Evolutionary conservation across 2,888 invertebrate species (phyloP).

Genomic region (Leuctra nigra): DNA sequence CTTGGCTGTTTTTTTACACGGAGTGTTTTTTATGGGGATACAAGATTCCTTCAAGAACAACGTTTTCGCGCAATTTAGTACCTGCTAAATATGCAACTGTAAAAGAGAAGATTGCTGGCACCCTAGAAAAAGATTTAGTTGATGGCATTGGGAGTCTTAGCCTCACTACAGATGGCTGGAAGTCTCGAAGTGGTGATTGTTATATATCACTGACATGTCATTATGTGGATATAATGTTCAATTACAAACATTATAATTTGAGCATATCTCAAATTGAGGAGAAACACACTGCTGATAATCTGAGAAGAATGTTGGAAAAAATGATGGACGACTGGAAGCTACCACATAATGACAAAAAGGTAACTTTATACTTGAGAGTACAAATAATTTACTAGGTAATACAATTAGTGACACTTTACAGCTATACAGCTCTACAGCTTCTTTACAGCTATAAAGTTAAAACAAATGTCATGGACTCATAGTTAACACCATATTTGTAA

Average conservation of each 20-base stretch:
- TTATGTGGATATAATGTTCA: neutral
- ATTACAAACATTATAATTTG: neutral
- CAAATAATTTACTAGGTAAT: neutral
- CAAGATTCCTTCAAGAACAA: neutral
- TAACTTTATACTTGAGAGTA: neutral
- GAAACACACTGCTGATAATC: conserved; percentile 7
- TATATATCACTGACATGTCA: conserved; percentile 6
- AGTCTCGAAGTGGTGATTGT: conserved; percentile 6
- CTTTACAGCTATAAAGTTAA: too few species aligned
- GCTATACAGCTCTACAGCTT: too few species aligned
- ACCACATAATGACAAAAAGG: neutral
- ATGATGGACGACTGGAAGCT: conserved; percentile 9
- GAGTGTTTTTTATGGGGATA: too few species aligned
- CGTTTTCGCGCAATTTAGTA: neutral
- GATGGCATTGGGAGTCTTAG: neutral
- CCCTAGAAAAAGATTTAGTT: neutral
- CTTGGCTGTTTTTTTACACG: too few species aligned
- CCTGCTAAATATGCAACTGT: neutral
- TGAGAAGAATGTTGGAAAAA: neutral
- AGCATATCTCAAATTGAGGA: neutral
- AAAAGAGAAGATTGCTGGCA: neutral
- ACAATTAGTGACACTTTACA: too few species aligned
- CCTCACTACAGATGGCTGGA: conserved; percentile 10
- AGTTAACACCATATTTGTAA: too few species aligned
- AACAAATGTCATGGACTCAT: too few species aligned